Evolutionary conservation across 2,113 vertebrate species (phyloP), one percentile per base, ranked within the genome.

Genomic region (Motacilla alba): DNA sequence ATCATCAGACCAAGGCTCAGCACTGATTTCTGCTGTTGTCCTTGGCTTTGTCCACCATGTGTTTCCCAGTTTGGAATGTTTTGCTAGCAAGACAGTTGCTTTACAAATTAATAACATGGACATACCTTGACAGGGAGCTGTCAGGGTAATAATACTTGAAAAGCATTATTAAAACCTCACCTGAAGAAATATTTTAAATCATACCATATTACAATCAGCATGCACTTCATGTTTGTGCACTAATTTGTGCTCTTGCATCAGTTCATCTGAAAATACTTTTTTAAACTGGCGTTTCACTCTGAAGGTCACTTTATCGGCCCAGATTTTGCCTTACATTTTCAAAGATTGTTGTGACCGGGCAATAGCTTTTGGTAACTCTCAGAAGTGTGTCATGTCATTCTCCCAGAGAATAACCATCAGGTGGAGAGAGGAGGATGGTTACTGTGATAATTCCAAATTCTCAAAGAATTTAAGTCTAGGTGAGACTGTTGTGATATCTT

Each of bases 91-190:
- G 81, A 66, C 41, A 92, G 41, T 88, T 95, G 22, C 41, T 94
- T 95, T 92, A 60, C 37, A 64, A 53, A 43, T 88, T 93, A 91
- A 39, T 93, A 91, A 95, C 63, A 80, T 27, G 58, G 89, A 94
- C 76, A 68, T 87, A 88, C n/a, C 76, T 72, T 94, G 95, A 93
- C 90, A 91, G 79, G 93, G 72, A 83, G 47, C 62, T 96, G 88
- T 95, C 95, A 96, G 67, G 69, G n/a, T n/a, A n/a, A n/a, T n/a
- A n/a, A n/a, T n/a, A n/a, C 73, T 79, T 97, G 95, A 96, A 31
- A 95, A 92, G 24, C 76, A 47, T 88, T 93, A 89, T 88, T 96
- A 87, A 96, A 96, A 89, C 68, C 69, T 94, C 1, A 9, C 90
- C 86, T 90, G 47, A 76, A 90, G 95, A 50, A 93, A 66, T 82